phyloP scores from a whole-genome alignment of 2,113 vertebrate genomes.

The Boleophthalmus pectinirostris region DNA sequence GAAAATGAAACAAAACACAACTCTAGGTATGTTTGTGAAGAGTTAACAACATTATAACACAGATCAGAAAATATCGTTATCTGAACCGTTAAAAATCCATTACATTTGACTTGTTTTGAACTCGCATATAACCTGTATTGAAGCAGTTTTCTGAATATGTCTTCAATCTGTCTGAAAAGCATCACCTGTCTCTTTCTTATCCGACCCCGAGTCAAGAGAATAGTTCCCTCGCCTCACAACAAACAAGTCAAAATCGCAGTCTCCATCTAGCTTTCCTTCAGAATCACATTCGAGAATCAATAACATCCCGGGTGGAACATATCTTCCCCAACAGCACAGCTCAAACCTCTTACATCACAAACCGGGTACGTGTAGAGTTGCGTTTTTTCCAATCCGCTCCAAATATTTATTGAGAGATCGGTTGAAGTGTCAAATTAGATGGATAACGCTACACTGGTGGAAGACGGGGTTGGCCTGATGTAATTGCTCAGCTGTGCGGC shows the following conservation, averaged over 20 bases:
- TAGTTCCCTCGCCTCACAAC: neutral
- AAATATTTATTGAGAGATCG: constrained; percentile 21
- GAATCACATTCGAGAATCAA: constrained; percentile 26
- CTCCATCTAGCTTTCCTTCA: constrained; percentile 38
- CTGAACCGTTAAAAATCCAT: neutral
- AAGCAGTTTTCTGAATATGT: neutral
- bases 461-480: constrained; percentile 18
- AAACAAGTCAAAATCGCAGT: constrained; percentile 22
- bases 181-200: neutral
- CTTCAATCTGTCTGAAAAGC: neutral
- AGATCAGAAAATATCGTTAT: no score
- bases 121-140: neutral
- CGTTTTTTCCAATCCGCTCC: neutral
- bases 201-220: neutral
- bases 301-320: neutral
- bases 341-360: neutral
- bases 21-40: no score
- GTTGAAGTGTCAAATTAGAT: constrained; percentile 23
- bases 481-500: constrained; percentile 26
- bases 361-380: neutral
- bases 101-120: neutral
- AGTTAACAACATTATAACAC: no score
- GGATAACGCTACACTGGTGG: constrained; percentile 11
- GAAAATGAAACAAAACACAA: no score
- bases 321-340: neutral